Conservation (phyloP, 2,797 vertebrate genomes). For the Girardinus metallicus region DNA sequence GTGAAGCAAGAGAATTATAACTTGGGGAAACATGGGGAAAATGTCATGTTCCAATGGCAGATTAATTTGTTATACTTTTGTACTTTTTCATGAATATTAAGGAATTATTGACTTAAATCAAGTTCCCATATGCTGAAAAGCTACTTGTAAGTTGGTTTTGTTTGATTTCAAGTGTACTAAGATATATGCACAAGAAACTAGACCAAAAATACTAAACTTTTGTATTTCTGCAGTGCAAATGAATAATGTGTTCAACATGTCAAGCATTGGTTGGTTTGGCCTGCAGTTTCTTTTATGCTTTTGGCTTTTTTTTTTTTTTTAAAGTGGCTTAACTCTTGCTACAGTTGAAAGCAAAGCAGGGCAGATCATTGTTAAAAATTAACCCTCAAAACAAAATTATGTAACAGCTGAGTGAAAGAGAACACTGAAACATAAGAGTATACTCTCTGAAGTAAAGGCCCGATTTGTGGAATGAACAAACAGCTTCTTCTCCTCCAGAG, state of each 20-base stretch:
- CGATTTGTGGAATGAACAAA: not conserved
- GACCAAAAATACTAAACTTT: no score
- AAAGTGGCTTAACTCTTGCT: conserved; percentile 7
- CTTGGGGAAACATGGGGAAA: no score
- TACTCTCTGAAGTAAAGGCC: conserved; percentile 20
- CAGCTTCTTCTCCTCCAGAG: not conserved
- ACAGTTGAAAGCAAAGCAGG: conserved; percentile 31
- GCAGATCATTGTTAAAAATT: conserved; percentile 30
- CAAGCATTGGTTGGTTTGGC: not conserved
- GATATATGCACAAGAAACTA: no score
- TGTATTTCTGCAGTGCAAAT: no score
- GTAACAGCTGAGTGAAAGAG: conserved; percentile 21
- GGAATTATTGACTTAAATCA: no score
- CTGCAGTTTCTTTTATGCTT: not conserved
- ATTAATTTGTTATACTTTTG: no score
- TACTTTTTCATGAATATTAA: no score
- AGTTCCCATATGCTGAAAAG: no score
- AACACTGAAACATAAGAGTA: conserved; percentile 11
- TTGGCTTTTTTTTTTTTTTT: not conserved
- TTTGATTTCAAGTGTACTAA: no score
- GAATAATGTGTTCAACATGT: not conserved
- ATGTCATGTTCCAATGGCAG: no score
- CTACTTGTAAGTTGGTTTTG: no score
- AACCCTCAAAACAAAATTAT: conserved; percentile 21
- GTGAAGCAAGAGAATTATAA: no score